Conservation (phyloP, 2,113 vertebrate genomes). For the Chauna torquata region DNA sequence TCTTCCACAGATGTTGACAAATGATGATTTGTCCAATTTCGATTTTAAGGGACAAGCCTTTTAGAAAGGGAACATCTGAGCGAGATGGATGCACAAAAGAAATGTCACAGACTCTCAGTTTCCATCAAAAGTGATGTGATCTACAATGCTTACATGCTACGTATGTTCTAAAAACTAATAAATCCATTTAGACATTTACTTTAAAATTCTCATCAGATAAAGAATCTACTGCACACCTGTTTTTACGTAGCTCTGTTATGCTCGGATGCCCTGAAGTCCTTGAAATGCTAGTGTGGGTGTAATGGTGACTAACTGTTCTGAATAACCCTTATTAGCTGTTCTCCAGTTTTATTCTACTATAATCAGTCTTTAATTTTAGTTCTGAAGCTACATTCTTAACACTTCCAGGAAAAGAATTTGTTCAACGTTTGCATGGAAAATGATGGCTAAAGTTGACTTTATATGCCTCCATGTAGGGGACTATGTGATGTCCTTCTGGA, state of each 20-base stretch:
- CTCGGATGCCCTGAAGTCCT: fast-evolving
- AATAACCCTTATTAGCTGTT: conserved; percentile 40
- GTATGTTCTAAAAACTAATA: background rate
- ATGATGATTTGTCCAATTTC: background rate
- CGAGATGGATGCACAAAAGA: conserved; percentile 46
- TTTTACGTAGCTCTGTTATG: background rate
- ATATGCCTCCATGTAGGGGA: background rate
- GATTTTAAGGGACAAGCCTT: background rate
- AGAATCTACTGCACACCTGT: background rate
- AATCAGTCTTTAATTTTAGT: conserved; percentile 22
- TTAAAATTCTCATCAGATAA: background rate
- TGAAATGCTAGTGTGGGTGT: conserved; percentile 1
- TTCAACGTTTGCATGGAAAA: background rate
- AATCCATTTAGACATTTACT: background rate
- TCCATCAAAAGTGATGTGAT: background rate
- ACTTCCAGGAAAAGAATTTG: background rate
- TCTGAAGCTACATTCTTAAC: background rate
- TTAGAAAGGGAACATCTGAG: conserved; percentile 21
- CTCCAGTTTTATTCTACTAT: background rate
- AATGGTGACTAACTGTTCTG: conserved; percentile 26
- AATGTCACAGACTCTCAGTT: conserved; percentile 49
- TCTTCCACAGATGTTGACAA: conserved; percentile 24
- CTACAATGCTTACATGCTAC: background rate
- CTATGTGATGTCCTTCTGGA: background rate
- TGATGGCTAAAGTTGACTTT: background rate